Evolutionary conservation across 2,797 vertebrate genomes (phyloP), one percentile per base, ranked within the genome.

Genomic region (Gambusia yucatana): DNA sequence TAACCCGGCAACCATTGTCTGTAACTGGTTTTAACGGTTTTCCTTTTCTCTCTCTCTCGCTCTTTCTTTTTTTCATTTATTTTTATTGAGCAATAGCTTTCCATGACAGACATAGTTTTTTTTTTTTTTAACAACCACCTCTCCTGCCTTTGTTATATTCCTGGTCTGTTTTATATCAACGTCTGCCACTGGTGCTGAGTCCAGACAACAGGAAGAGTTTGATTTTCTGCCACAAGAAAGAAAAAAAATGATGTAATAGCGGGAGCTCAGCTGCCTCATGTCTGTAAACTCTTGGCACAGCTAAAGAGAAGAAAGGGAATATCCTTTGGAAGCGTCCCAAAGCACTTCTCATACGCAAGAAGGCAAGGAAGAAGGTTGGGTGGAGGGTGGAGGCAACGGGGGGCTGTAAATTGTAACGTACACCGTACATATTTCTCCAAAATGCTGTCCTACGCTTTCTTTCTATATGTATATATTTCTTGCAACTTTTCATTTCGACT

Each of bases 161-260:
- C 30, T 76, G 39, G 44, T 41, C 77, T 20, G 33, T 75, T 87
- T 82, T 80, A 57, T 72, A 50, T 77, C 52, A 59, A 36, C 36
- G 9, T 17, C 39, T 44, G 25, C 67, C 22, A 6, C 65, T n/a
- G 39, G 41, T 44, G 13, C 80, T 47, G 44, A 84, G 77, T 52
- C 46, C 63, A 43, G 70, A 76, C 79, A 25, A 67, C 72, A 82
- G 82, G 73, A 77, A 87, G 82, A 83, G 73, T 87, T 89, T 81
- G 83, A 89, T 87, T 90, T 86, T 82, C 80, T 75, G 72, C 76
- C 79, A 80, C 36, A 43, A 83, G 79, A 76, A 75, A 61, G 86
- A 83, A 83, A 90, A 90, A 28, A 57, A 57, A 65, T 94, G 93
- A 95, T 91, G 93, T 95, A 94, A 95, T 92, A 84, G 84, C 78